Evolutionary conservation across 2,797 vertebrate genomes (phyloP).

Genomic region (Botia almorhae): DNA sequence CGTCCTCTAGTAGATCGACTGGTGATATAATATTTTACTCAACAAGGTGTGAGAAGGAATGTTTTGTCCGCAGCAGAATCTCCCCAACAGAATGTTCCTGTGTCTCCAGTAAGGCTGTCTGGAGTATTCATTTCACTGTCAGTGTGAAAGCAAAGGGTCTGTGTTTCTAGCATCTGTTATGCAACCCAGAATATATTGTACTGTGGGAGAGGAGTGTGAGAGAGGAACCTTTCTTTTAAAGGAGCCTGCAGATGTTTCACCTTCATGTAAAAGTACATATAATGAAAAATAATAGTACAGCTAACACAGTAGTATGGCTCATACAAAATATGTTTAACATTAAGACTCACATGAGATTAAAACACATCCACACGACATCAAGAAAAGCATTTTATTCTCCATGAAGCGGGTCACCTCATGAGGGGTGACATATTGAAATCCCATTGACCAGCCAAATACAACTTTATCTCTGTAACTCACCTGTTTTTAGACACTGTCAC

Average conservation of each 20-base stretch:
- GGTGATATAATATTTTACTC: slow-evolving; percentile 8
- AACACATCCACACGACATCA: no score
- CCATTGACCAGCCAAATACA: background rate
- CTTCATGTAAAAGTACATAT: background rate
- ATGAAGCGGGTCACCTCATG: no score
- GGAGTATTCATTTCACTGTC: slow-evolving; percentile 15
- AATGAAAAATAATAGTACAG: background rate
- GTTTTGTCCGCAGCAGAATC: slow-evolving; percentile 16
- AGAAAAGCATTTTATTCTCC: background rate
- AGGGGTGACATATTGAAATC: background rate
- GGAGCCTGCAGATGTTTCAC: background rate
- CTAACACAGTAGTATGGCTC: background rate
- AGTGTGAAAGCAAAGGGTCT: background rate
- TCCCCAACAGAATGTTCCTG: background rate
- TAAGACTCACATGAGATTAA: no score
- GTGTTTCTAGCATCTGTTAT: slow-evolving; percentile 4
- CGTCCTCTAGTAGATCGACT: background rate
- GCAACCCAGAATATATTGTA: background rate
- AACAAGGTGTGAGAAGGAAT: background rate
- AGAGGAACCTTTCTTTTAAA: background rate
- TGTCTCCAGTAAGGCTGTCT: slow-evolving; percentile 14
- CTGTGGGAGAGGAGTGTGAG: background rate
- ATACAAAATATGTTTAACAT: background rate
- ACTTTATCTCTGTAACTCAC: background rate
- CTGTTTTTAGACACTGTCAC: background rate